A percentile compares a stretch with the other conserved stretches of the same genome.
phyloP scores from a whole-genome alignment of 2,797 vertebrate genomes.

The Okamejei kenojei region DNA sequence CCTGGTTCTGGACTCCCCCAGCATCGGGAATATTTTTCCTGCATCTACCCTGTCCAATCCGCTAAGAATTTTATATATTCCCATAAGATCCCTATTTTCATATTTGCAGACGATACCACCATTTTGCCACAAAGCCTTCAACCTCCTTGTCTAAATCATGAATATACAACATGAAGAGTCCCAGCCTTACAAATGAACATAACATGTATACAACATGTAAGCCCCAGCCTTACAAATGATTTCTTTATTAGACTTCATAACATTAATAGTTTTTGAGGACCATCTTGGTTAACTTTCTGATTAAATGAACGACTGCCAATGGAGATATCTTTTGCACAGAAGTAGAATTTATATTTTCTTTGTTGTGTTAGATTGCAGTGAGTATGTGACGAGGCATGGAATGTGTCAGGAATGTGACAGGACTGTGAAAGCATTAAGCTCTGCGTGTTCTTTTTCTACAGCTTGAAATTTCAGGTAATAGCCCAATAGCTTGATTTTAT shows the following conservation, averaged over 20 bases:
- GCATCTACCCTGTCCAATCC: too few relatives aligned
- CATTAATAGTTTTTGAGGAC: conserved; percentile 47
- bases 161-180: too few relatives aligned
- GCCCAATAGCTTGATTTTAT: neutral
- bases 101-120: too few relatives aligned
- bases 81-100: too few relatives aligned
- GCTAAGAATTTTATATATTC: too few relatives aligned
- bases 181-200: too few relatives aligned
- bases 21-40: too few relatives aligned
- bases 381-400: conserved; percentile 5
- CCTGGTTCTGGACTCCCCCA: too few relatives aligned
- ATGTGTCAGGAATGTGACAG: neutral
- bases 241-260: conserved; percentile 52
- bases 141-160: too few relatives aligned
- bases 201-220: too few relatives aligned
- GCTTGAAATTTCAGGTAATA: neutral
- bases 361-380: conserved; percentile 42
- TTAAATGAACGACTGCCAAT: conserved; percentile 45
- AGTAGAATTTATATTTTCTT: conserved; percentile 40
- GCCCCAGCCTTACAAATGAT: conserved; percentile 48
- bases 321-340: conserved; percentile 37
- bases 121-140: too few relatives aligned
- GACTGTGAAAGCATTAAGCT: conserved; percentile 1
- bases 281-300: conserved; percentile 46
- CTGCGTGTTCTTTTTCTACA: neutral